These are phyloP conservation scores for Psilopsiagon aurifrons DNA, from an alignment of 2,113 vertebrate genomes.

Conservation along the genomic window DNA sequence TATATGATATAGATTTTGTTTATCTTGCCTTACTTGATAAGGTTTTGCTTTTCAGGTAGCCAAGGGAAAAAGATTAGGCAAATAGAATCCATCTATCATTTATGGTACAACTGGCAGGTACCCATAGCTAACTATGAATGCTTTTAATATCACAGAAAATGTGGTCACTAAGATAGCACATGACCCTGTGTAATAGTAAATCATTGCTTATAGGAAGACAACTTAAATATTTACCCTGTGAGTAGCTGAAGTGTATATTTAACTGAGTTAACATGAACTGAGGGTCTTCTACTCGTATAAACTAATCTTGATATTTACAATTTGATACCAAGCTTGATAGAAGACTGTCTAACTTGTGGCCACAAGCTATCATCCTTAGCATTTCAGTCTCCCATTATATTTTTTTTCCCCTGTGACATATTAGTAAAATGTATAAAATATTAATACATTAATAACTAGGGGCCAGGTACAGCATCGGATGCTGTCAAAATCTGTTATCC, in stretches of 20 bases:
- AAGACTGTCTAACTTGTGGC: neutral
- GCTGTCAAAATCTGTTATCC: neutral
- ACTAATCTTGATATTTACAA: neutral
- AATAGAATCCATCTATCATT: neutral
- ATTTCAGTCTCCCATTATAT: neutral
- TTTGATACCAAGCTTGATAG: neutral
- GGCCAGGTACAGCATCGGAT: neutral
- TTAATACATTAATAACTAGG: neutral
- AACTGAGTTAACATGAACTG: neutral
- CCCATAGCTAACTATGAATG: neutral
- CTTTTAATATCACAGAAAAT: neutral
- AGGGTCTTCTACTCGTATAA: neutral
- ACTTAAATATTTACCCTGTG: neutral
- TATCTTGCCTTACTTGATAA: neutral
- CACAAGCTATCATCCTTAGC: neutral
- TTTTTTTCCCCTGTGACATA: neutral
- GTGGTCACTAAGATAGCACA: neutral
- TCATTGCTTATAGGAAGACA: neutral
- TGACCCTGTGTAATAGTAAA: neutral
- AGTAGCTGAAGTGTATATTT: neutral
- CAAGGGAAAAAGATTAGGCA: neutral
- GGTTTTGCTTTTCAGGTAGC: neutral
- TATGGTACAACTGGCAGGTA: neutral
- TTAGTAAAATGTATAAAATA: neutral
- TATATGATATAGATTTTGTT: neutral